These are phyloP conservation scores for Ispidina picta DNA, from an alignment of 2,797 vertebrate species.

Conservation along the genomic window DNA sequence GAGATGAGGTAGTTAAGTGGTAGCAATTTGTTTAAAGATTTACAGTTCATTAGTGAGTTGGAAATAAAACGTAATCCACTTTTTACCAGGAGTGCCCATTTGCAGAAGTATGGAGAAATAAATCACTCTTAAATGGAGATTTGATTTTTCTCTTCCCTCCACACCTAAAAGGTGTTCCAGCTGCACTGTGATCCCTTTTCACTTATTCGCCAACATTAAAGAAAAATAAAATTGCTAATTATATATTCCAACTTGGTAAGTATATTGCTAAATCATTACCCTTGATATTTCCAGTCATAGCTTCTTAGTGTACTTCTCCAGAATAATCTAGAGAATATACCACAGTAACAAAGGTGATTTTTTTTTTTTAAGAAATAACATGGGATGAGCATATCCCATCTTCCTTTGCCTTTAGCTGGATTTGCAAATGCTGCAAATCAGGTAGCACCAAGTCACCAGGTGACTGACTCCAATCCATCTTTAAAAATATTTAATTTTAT, in stretches of 20 bases:
- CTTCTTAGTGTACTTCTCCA: not conserved
- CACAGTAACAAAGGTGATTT: not conserved
- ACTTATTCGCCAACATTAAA: not conserved
- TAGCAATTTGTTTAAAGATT: not conserved
- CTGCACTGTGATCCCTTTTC: not conserved
- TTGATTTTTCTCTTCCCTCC: not conserved
- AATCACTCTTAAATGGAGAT: constrained; percentile 1
- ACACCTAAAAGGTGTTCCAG: not conserved
- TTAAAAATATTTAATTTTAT: not conserved
- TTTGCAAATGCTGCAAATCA: not conserved
- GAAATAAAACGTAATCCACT: not conserved
- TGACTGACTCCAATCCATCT: not conserved
- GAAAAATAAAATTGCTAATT: not conserved
- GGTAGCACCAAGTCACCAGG: not conserved
- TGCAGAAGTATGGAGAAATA: not conserved
- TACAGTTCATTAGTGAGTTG: not conserved
- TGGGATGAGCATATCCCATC: not conserved
- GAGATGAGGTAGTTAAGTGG: not conserved
- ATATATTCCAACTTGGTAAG: not conserved
- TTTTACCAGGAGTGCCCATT: not conserved
- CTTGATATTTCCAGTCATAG: not conserved
- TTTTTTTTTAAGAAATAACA: not conserved
- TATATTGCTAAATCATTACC: not conserved
- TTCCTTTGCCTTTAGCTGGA: not conserved
- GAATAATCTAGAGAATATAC: not conserved